Evolutionary conservation across 1,140 invertebrate species (phyloP), one percentile per base, ranked within the genome.

Genomic region (Drosophila triauraria): DNA sequence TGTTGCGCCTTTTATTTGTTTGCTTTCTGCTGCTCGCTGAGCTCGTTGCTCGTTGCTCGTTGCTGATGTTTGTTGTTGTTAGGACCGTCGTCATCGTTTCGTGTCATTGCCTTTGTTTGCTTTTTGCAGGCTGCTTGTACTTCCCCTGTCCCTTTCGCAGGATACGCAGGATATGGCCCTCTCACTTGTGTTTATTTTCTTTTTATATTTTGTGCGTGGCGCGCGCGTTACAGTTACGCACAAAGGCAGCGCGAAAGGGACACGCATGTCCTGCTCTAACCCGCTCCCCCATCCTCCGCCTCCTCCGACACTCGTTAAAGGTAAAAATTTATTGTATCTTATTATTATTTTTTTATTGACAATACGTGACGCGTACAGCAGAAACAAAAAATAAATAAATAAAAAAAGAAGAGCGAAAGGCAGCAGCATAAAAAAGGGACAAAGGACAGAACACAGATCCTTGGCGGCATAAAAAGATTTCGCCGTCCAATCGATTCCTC

Each of bases 261-360:
- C 78, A 85, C 83, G 84, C 82, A 86, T 87, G 76, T 86, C 58
- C 61, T 58, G 40, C 54, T 54, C 70, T 50, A 74, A 65, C 61
- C 50, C 63, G 43, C 30, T 44, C 17, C 3, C 20, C 23, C 32
- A 6, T 20, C 30, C 4, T 12, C 25, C 25, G 17, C 32, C 7
- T 1, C 48, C 25, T 42, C 15, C 8, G 12, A 54, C 78, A 76
- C 88, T 84, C 90, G 90, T 87, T 91, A 82, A 84, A 91, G 91
- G 83, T 91, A 87, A 82, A 91, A 91, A 92, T 92, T 91, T 92
- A 91, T 92, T 92, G 91, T 92, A 84, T 77, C 83, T 85, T 91
- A 82, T 92, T 91, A 87, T 91, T 91, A 92, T 92, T 87, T 91
- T 90, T 91, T 92, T 92, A 92, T 92, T 91, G 91, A 84, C 82